phyloP scores from a whole-genome alignment of 2,113 vertebrate species.

The Halcyon senegalensis region DNA sequence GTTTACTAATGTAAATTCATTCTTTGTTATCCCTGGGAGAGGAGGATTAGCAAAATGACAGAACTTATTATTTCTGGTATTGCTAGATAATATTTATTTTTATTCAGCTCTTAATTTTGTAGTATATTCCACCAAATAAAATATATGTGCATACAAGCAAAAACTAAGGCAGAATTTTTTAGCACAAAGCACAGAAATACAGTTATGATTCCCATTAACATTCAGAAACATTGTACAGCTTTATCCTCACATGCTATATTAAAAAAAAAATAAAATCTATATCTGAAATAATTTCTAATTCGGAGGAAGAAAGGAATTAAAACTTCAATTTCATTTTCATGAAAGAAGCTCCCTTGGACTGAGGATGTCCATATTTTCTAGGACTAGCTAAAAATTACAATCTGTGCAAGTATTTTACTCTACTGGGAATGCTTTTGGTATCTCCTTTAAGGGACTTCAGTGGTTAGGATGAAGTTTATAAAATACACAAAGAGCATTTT shows the following conservation, averaged over 20 bases:
- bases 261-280: neutral
- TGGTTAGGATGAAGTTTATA: constrained; percentile 34
- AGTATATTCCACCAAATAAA: neutral
- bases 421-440: neutral
- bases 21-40: constrained; percentile 60
- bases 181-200: neutral
- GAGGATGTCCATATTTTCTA: constrained; percentile 5
- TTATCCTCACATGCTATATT: neutral
- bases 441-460: constrained; percentile 10
- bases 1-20: constrained; percentile 64
- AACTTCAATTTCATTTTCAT: constrained; percentile 43
- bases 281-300: constrained; percentile 23
- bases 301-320: constrained; percentile 1
- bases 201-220: neutral
- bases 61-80: constrained; percentile 61
- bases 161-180: neutral
- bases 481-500: constrained; percentile 28
- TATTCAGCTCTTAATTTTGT: constrained; percentile 48
- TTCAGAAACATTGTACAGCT: neutral
- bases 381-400: neutral
- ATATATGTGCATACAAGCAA: neutral
- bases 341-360: constrained; percentile 8
- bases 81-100: constrained; percentile 29
- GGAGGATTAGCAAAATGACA: constrained; percentile 58
- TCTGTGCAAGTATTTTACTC: neutral